Evolutionary conservation across 1,140 invertebrate genomes (phyloP).

Genomic region (Capitella teleta): DNA sequence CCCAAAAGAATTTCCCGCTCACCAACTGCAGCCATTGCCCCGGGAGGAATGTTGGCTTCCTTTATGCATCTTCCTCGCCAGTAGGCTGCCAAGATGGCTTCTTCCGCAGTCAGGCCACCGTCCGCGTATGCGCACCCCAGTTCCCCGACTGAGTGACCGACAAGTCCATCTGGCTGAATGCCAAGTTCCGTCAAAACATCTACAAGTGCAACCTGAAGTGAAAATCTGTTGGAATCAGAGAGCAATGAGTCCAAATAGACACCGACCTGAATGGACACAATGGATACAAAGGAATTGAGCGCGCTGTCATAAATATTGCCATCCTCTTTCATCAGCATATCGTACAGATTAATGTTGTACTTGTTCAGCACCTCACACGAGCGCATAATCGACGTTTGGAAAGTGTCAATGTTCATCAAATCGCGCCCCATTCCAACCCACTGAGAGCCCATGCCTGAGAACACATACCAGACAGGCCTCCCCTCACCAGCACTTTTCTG

Average conservation of each 20-base stretch:
- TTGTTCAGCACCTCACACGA: constrained; percentile 63
- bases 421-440: constrained; percentile 87
- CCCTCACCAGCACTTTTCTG: constrained; percentile 3
- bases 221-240: no score
- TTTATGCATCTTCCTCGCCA: constrained; percentile 77
- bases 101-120: constrained; percentile 80
- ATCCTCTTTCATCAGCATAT: constrained; percentile 64
- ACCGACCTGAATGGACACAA: constrained; percentile 79
- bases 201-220: constrained; percentile 77
- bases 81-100: constrained; percentile 83
- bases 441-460: constrained; percentile 93
- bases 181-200: constrained; percentile 66
- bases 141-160: constrained; percentile 74
- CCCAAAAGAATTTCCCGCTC: constrained; percentile 19
- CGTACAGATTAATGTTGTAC: constrained; percentile 67
- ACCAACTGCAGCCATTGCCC: constrained; percentile 75
- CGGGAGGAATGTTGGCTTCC: constrained; percentile 60
- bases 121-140: constrained; percentile 90
- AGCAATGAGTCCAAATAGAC: not conserved
- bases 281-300: constrained; percentile 78
- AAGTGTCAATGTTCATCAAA: constrained; percentile 67
- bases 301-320: constrained; percentile 69
- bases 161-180: constrained; percentile 78
- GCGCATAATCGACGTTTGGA: constrained; percentile 63
- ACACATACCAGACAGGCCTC: constrained; percentile 83